Evolutionary conservation across 2,797 vertebrate species (phyloP).

Genomic region (Cryptoblepharus egeriae): DNA sequence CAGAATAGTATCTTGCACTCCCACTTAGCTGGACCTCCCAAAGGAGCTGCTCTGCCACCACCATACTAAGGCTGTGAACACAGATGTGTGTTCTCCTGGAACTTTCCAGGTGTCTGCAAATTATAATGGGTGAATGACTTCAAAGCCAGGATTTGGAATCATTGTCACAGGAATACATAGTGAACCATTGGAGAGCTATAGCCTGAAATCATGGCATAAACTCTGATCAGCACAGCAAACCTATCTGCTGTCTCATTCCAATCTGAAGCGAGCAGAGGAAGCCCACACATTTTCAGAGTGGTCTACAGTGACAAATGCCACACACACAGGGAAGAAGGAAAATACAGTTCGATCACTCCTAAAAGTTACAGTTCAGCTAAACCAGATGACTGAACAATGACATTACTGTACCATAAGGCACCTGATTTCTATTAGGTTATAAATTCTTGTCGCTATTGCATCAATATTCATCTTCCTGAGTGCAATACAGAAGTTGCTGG

Average conservation of each 20-base stretch:
- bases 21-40: too few relatives aligned
- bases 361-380: conserved; percentile 15
- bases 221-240: conserved; percentile 31
- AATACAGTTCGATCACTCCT: conserved; percentile 15
- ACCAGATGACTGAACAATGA: conserved; percentile 29
- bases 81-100: neutral
- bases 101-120: neutral
- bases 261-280: neutral
- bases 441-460: conserved; percentile 49
- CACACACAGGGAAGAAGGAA: conserved; percentile 38
- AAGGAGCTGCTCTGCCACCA: too few relatives aligned
- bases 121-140: neutral
- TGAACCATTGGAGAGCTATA: too few relatives aligned
- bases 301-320: conserved; percentile 28
- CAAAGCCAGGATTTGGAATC: neutral
- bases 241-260: conserved; percentile 8
- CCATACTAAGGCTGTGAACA: neutral
- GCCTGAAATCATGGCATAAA: conserved; percentile 1
- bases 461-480: conserved; percentile 61
- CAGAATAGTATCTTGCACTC: too few relatives aligned
- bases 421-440: conserved; percentile 54
- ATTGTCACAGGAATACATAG: neutral
- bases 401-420: conserved; percentile 10
- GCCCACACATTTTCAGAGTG: neutral
- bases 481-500: conserved; percentile 48